A percentile compares a stretch with the other conserved stretches of the same genome.
These are phyloP conservation scores for Adelognathus sp. DNA, from an alignment of 2,888 invertebrate genomes.

Conservation along the genomic window DNA sequence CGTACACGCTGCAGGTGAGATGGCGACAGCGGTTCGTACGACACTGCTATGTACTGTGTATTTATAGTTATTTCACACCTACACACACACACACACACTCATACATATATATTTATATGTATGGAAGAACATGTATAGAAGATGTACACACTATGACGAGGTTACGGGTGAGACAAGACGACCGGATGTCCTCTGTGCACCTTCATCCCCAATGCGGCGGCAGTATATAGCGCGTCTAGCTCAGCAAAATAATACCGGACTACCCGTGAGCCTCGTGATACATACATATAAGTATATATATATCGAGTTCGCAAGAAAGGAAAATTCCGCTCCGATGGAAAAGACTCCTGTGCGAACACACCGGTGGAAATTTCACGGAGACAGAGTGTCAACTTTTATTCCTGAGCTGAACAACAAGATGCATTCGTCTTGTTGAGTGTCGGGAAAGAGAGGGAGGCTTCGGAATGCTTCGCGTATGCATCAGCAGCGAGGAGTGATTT, in stretches of 20 bases:
- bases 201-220: neutral
- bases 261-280: neutral
- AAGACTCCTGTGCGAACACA: neutral
- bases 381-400: neutral
- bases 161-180: neutral
- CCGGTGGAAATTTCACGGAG: neutral
- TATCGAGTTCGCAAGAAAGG: neutral
- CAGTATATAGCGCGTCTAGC: neutral
- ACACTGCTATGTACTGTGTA: neutral
- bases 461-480: no score
- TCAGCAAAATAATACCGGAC: neutral
- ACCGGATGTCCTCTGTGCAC: neutral
- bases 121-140: neutral
- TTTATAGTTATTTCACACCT: neutral
- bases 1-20: neutral
- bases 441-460: no score
- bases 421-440: no score
- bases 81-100: neutral
- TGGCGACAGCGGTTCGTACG: neutral
- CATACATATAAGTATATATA: no score
- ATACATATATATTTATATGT: neutral
- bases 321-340: neutral
- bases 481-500: no score
- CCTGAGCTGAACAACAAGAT: no score
- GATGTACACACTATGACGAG: neutral